These are phyloP conservation scores for Xiphophorus couchianus DNA, from an alignment of 2,113 vertebrate genomes.

Conservation along the genomic window DNA sequence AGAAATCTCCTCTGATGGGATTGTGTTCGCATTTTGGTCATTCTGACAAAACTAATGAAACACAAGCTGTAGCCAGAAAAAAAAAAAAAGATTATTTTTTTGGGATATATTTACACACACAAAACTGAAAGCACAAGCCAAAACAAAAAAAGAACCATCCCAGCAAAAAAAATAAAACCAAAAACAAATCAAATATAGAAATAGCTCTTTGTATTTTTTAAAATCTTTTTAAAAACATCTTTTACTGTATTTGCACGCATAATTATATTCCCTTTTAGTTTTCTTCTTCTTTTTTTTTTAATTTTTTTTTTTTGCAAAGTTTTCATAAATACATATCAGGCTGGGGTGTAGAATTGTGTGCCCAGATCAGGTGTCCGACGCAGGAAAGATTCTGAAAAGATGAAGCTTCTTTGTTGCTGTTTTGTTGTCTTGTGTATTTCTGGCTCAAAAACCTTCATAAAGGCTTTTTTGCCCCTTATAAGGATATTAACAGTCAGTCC, in stretches of 20 bases:
- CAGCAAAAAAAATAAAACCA: conserved; percentile 81
- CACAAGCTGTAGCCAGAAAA: not conserved
- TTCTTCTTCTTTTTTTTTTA: conserved; percentile 64
- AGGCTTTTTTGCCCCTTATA: conserved; percentile 52
- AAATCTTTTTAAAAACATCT: conserved; percentile 53
- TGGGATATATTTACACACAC: conserved; percentile 87
- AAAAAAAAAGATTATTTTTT: conserved; percentile 9
- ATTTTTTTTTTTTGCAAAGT: conserved; percentile 67
- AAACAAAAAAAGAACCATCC: conserved; percentile 60
- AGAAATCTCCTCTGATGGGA: conserved; percentile 45
- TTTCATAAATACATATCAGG: conserved; percentile 93
- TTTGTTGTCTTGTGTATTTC: conserved; percentile 27
- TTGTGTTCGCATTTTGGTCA: conserved; percentile 67
- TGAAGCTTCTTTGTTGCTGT: conserved; percentile 43
- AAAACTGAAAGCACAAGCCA: conserved; percentile 85
- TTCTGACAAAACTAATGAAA: conserved; percentile 69
- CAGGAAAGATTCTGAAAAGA: conserved; percentile 41
- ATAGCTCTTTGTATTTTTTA: conserved; percentile 76
- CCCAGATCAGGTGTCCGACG: conserved; percentile 52
- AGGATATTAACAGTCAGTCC: conserved; percentile 53
- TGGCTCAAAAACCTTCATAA: conserved; percentile 67
- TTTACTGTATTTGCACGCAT: conserved; percentile 73
- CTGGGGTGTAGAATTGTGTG: conserved; percentile 78
- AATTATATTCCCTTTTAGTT: conserved; percentile 82
- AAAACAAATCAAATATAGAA: conserved; percentile 84